These are phyloP conservation scores for Sebastes taczanowskii DNA, from an alignment of 2,797 vertebrate genomes.

Conservation along the genomic window DNA sequence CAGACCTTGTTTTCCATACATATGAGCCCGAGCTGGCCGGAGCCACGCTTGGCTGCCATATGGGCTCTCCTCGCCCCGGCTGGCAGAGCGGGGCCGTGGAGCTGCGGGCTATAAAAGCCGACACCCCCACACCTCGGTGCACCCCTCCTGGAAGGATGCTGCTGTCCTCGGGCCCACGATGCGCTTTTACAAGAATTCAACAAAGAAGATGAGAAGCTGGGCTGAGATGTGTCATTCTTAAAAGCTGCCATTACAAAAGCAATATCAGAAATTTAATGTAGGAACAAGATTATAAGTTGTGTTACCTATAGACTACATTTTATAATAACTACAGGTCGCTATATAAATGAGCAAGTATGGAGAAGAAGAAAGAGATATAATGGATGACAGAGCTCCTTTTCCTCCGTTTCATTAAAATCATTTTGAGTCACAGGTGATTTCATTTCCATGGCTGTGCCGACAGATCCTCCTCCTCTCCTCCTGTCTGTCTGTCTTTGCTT, in stretches of 20 bases:
- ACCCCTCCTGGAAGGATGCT: slow-evolving; percentile 41
- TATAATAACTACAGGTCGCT: slow-evolving; percentile 19
- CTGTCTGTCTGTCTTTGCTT: background rate
- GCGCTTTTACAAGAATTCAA: slow-evolving; percentile 23
- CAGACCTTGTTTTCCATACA: slow-evolving; percentile 73
- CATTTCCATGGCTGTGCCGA: slow-evolving; percentile 63
- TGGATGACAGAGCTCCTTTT: background rate
- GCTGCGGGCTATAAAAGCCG: slow-evolving; percentile 50
- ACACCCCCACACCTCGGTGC: slow-evolving; percentile 36
- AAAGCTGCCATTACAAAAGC: slow-evolving; percentile 5
- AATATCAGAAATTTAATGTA: background rate
- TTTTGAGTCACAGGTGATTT: slow-evolving; percentile 86
- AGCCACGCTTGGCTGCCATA: slow-evolving; percentile 61
- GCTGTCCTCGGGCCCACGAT: slow-evolving; percentile 29
- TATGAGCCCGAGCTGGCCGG: slow-evolving; percentile 57
- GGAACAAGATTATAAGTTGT: background rate
- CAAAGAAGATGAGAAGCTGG: slow-evolving; percentile 1
- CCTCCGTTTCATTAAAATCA: slow-evolving; percentile 42
- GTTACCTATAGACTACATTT: slow-evolving; percentile 5
- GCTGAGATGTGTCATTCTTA: slow-evolving; percentile 22
- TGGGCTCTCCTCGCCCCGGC: slow-evolving; percentile 26
- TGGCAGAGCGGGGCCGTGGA: slow-evolving; percentile 27
- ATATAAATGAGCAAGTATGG: slow-evolving; percentile 39
- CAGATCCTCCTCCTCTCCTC: slow-evolving; percentile 69
- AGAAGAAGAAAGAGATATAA: background rate